Conservation (phyloP, 2,113 vertebrate genomes). For the Phalacrocorax carbo region DNA sequence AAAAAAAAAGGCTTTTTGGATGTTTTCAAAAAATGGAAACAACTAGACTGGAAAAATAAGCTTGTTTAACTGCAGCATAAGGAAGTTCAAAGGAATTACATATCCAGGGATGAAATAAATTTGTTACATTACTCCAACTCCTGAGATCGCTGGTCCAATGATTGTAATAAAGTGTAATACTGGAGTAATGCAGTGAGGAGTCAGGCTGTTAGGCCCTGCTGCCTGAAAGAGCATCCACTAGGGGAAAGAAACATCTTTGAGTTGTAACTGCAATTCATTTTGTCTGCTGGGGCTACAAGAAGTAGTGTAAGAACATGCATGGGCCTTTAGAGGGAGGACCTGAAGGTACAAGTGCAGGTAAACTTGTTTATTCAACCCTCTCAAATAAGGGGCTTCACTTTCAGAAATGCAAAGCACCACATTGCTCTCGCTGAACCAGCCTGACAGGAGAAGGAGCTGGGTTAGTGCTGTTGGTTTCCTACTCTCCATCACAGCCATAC, state of each 20-base stretch:
- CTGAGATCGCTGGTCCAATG: not conserved
- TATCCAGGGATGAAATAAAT: not conserved
- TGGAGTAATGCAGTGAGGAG: fast-evolving
- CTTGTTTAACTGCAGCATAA: not conserved
- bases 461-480: not conserved
- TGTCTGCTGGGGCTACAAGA: not conserved
- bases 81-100: not conserved
- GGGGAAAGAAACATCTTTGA: not conserved
- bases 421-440: not conserved
- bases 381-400: not conserved
- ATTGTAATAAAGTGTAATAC: not conserved
- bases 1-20: not conserved
- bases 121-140: not conserved
- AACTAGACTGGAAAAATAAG: not conserved
- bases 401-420: not conserved
- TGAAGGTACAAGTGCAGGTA: not conserved
- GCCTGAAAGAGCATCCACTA: not conserved
- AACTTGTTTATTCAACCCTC: not conserved
- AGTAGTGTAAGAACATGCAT: not conserved
- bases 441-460: not conserved
- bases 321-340: not conserved
- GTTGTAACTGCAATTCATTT: not conserved
- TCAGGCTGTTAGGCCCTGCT: not conserved
- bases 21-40: not conserved
- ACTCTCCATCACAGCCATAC: not conserved